These are phyloP conservation scores for Cyclophora punctaria DNA, from an alignment of 2,888 invertebrate genomes.

Conservation along the genomic window DNA sequence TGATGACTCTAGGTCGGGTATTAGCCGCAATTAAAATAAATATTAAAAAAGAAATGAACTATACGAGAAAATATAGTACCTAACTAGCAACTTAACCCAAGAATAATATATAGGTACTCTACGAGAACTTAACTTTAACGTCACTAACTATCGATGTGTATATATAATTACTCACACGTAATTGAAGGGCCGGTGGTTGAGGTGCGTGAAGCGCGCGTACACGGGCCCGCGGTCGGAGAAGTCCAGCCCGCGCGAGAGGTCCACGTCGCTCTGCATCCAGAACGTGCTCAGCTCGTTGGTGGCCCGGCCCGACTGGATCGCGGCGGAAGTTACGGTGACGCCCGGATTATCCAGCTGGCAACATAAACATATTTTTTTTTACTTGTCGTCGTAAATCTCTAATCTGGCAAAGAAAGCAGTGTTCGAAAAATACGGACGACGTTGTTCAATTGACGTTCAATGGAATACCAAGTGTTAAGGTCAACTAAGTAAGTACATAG, in stretches of 20 bases:
- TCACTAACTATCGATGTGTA: neutral
- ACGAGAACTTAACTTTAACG: neutral
- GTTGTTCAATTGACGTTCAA: too few species aligned
- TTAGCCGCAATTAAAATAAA: too few species aligned
- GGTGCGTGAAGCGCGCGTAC: constrained; percentile 82
- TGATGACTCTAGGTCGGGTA: neutral
- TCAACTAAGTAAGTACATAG: too few species aligned
- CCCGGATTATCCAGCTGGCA: constrained; percentile 76
- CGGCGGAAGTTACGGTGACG: constrained; percentile 67
- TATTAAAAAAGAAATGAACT: too few species aligned
- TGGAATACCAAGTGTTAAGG: too few species aligned
- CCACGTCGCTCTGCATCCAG: constrained; percentile 88
- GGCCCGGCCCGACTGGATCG: constrained; percentile 54
- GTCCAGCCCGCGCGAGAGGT: constrained; percentile 87
- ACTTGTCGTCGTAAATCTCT: too few species aligned
- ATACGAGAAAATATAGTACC: too few species aligned
- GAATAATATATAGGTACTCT: too few species aligned
- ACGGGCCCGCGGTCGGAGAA: constrained; percentile 82
- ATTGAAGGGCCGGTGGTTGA: constrained; percentile 82
- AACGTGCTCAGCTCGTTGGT: constrained; percentile 81
- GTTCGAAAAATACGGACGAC: too few species aligned
- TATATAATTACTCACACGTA: constrained; percentile 67
- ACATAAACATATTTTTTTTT: too few species aligned
- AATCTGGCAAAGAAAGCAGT: too few species aligned
- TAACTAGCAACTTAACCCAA: too few species aligned